Base-by-base conservation (phyloP, 2,113 vertebrate genomes). In the Sterrhoptilus dennistouni region DNA sequence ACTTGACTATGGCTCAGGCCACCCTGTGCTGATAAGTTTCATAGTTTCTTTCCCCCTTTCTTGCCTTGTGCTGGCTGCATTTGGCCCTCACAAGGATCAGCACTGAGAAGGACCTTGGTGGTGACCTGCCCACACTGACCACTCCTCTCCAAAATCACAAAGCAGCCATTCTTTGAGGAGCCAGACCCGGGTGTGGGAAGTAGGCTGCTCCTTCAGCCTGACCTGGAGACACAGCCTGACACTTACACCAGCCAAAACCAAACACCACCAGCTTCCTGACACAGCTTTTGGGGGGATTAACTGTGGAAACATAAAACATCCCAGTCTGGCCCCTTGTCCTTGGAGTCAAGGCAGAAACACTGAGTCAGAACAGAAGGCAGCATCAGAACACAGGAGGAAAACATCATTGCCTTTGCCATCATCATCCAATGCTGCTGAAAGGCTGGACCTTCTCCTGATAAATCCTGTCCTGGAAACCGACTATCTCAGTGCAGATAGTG, bases 21-120 rank as follows among this genome's bases (percentile, higher is more conserved):
- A 25, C 96, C 96, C 94, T 4, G n/a, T 45, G 35, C 77, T 91
- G 98, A 94, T 98, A 97, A 97, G 47, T 72, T 84, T 61, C 83
- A 87, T 66, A 84, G 71, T 83, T 90, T 75, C 75, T 91, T 94
- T 74, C 54, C 27, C 49, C 53, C 45, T 87, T 49, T 16, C 54
- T 82, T 38, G 56, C 27, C 31, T 53, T 54, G 71, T 80, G 68
- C 75, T 72, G 29, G 65, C 77, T 72, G 33, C 1, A 1, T 71
- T 95, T 91, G 87, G 76, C 83, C 95, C 87, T 88, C 40, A 24
- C 52, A 93, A 71, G 74, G 45, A 82, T 80, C 80, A 69, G n/a
- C 10, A 7, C 19, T 45, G 85, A 92, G 79, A 94, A 92, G 85
- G 70, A 89, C 64, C 54, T 78, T 57, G 2, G 38, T 31, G 47